Evolutionary conservation across 2,888 invertebrate species (phyloP).

Genomic region (Temnothorax unifasciatus): DNA sequence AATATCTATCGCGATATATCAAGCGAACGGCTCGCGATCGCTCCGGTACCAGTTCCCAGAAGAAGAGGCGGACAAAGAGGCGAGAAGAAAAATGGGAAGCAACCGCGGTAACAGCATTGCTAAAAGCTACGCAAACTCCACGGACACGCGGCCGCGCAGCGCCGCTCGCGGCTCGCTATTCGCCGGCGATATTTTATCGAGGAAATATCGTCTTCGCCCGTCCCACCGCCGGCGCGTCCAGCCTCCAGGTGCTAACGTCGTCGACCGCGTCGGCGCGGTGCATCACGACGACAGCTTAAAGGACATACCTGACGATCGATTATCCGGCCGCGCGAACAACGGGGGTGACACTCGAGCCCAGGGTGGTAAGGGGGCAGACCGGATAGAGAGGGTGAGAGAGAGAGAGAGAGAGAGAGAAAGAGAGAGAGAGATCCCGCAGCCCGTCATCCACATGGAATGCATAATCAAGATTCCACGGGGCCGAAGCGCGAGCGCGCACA

Average conservation of each 20-base stretch:
- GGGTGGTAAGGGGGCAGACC: conserved; percentile 39
- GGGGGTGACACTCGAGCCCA: conserved; percentile 41
- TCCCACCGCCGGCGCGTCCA: conserved; percentile 16
- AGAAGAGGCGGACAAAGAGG: conserved; percentile 34
- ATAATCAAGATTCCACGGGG: conserved; percentile 82
- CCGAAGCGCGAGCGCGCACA: conserved; percentile 69
- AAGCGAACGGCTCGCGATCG: conserved; percentile 57
- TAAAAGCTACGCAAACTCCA: conserved; percentile 66
- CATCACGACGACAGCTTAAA: conserved; percentile 72
- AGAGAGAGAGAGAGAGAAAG: conserved; percentile 43
- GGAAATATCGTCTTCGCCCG: conserved; percentile 60
- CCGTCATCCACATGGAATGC: conserved; percentile 81
- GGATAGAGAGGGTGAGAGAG: conserved; percentile 27
- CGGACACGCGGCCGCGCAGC: conserved; percentile 6
- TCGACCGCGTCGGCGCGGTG: conserved; percentile 61
- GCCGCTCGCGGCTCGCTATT: conserved; percentile 37
- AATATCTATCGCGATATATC: conserved; percentile 64
- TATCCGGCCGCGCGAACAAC: conserved; percentile 62
- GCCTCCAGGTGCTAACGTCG: conserved; percentile 68
- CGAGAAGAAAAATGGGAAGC: conserved; percentile 35
- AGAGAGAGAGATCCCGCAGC: conserved; percentile 63
- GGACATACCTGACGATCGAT: conserved; percentile 73
- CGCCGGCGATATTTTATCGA: conserved; percentile 62
- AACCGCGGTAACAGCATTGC: conserved; percentile 62
- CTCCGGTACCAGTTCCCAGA: conserved; percentile 54